Evolutionary conservation across 2,797 vertebrate genomes (phyloP).

Genomic region (Pitangus sulphuratus): DNA sequence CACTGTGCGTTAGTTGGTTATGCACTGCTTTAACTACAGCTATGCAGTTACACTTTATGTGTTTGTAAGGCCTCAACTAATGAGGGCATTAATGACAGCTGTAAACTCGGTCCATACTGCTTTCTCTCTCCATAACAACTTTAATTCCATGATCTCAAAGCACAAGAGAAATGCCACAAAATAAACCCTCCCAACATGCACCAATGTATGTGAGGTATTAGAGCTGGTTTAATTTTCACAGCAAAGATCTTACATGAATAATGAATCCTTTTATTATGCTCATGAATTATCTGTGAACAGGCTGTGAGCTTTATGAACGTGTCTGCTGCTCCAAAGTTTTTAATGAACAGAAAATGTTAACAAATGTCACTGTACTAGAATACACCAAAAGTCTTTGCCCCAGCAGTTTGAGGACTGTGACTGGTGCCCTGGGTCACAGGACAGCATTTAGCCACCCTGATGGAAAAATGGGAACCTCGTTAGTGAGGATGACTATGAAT

Average conservation of each 20-base stretch:
- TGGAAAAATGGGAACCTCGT: neutral
- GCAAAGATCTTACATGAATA: conserved; percentile 59
- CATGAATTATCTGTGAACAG: conserved; percentile 61
- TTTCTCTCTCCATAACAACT: conserved; percentile 9
- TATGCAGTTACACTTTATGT: neutral
- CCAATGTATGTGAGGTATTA: conserved; percentile 7
- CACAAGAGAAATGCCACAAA: conserved; percentile 36
- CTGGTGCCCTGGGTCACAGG: neutral
- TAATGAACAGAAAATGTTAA: conserved; percentile 47
- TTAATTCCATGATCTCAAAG: conserved; percentile 12
- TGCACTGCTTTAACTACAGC: neutral
- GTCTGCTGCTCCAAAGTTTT: conserved; percentile 34
- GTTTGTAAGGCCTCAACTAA: neutral
- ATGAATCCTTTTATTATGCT: conserved; percentile 62
- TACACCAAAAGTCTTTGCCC: neutral
- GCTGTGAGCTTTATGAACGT: conserved; percentile 52
- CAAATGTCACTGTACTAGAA: neutral
- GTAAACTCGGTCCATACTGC: neutral
- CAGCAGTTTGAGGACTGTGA: neutral
- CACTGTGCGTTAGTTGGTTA: neutral
- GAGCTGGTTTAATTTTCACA: conserved; percentile 45
- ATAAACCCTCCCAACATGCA: conserved; percentile 43
- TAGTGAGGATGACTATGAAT: neutral
- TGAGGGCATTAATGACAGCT: neutral
- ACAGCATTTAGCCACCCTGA: neutral